Evolutionary conservation across 2,113 vertebrate genomes (phyloP), one percentile per base, ranked within the genome.

Genomic region (Nettapus auritus): DNA sequence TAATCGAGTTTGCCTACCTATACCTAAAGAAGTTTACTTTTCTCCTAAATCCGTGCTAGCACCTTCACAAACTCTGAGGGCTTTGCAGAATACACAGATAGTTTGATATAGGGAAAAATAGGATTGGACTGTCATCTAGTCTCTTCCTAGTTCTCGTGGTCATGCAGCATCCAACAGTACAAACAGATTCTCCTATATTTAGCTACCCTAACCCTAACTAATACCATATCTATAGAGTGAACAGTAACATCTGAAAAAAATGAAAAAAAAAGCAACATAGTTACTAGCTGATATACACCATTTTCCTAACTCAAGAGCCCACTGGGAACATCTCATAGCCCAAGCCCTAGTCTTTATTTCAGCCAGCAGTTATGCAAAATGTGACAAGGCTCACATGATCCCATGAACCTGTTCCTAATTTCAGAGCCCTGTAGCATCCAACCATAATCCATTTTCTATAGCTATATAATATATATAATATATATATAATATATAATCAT

Each of bases 61-160:
- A 34, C 0, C 59, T 73, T 17, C 1, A 12, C n/a, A n/a, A 46
- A 11, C 9, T 34, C 11, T 18, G 68, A 56, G 34, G 20, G 12
- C 26, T 92, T 82, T 86, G 33, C 22, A 62, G 59, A 69, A 69
- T 52, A 42, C 26, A 60, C 12, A 23, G 13, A 20, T 3, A 42
- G 4, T 2, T 63, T 18, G 79, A 44, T 48, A 6, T 2, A 52
- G 26, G 57, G 36, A 70, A 90, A 88, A 95, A 16, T 1, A 26
- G 23, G 14, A 33, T 82, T 76, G 46, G 9, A 22, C 8, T 60
- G 64, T 76, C 26, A 57, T 53, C 40, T 40, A 29, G 2, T 26
- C 6, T 7, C 2, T 62, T 69, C 0, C 0, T 34, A 73, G 56
- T 69, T 69, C 22, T 73, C 26, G 16, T 26, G 46, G 16, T 13